phyloP scores from a whole-genome alignment of 2,113 vertebrate species.

The Seriola rivoliana region DNA sequence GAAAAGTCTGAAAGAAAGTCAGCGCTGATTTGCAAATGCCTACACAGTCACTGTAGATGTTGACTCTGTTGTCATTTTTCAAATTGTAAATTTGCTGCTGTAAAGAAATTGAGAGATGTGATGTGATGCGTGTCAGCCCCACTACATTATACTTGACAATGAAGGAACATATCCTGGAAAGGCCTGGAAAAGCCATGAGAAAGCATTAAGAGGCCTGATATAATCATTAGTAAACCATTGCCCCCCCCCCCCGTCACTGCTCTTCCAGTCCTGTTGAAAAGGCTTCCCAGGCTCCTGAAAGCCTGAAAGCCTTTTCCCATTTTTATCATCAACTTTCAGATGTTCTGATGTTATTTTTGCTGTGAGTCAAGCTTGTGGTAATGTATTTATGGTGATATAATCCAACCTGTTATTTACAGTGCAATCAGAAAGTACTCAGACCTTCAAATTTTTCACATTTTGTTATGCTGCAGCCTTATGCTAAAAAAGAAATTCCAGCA shows the following conservation, averaged over 20 bases:
- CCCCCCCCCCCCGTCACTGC: background rate
- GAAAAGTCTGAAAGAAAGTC: conserved; percentile 6
- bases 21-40: background rate
- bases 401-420: conserved; percentile 44
- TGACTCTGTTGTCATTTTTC: background rate
- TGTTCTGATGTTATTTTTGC: conserved; percentile 18
- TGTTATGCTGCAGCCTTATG: too few species aligned
- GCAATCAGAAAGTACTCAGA: too few species aligned
- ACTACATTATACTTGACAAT: background rate
- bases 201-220: background rate
- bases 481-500: too few species aligned
- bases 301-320: background rate
- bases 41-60: background rate
- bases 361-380: background rate
- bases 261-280: background rate
- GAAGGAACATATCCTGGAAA: background rate
- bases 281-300: conserved; percentile 14
- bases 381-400: conserved; percentile 5
- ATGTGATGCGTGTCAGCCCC: background rate
- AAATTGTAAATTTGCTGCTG: conserved; percentile 44
- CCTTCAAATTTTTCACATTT: too few species aligned
- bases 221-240: background rate
- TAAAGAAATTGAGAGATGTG: conserved; percentile 18
- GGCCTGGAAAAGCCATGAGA: background rate
- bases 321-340: background rate